Evolutionary conservation across 2,888 invertebrate genomes (phyloP), one percentile per base, ranked within the genome.

Genomic region (Ennomos quercinarius): DNA sequence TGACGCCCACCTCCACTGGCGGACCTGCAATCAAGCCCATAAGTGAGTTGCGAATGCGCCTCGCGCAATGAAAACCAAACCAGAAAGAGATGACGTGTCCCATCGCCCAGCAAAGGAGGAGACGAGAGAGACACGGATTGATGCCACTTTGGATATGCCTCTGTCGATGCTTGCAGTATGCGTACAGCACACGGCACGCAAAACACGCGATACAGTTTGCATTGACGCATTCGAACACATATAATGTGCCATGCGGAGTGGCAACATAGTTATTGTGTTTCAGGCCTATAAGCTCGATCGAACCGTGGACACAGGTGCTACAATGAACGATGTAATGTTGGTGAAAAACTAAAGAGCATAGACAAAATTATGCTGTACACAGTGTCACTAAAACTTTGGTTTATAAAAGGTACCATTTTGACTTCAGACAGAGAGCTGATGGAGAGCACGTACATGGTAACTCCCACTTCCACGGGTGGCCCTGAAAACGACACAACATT

Each of bases 1-100:
- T 98, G 94, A 98, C 97, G 93, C 98, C 98, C 93, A 98, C 98
- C 93, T 97, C 98, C 94, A 99, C 98, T 89, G 98, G 98, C 93
- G 97, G 96, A 96, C 97, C 98, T 98, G 96, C 93, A 97, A 94
- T 90, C 90, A 93, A 91, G 90, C 82, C 91, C 91, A 90, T 87
- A 86, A 67, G 87, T 91, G 84, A 91, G 90, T 88, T 73, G 80
- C 80, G 81, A 79, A 77, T 78, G 75, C 78, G 76, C 74, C 73
- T 78, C 75, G 83, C 83, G 83, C 85, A 73, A 87, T 87, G 87
- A 87, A 87, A 87, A 87, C 87, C 87, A 87, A 88, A 87, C 84
- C 87, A 87, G 77, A 78, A 80, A 79, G 76, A 76, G 77, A 78
- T 79, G 86, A 87, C 86, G 84, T 83, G 85, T 78, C 87, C 87